Evolutionary conservation across 2,797 vertebrate genomes (phyloP), one percentile per base, ranked within the genome.

Genomic region (Leptodactylus fallax): DNA sequence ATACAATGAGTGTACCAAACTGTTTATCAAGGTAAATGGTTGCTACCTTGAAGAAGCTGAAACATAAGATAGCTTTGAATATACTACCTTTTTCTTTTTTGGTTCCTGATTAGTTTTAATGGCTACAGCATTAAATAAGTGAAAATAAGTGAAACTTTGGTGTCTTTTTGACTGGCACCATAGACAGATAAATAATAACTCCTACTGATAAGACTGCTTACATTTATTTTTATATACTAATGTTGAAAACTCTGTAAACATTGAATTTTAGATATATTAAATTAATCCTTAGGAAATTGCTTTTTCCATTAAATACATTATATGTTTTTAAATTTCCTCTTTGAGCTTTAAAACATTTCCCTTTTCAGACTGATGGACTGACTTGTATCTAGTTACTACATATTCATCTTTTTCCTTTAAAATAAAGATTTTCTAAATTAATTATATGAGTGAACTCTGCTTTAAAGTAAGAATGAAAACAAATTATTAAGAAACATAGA

Each of bases 381-480:
- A 69, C 23, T 71, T 55, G 47, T 36, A 55, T 27, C n/a, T 27
- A 55, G 76, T 56, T 56, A 36, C 36, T 53, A 13, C 12, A 3
- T 27, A 25, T 16, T 79, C 36, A 79, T 9, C 8, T n/a, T n/a
- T 67, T 45, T 84, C 10, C 61, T 69, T 69, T 53, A 19, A 65
- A 58, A 55, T 21, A 0, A 45, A 7, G 27, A 56, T 72, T 55
- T 81, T 83, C 9, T 83, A 12, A 71, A 72, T 47, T 0, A 56
- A 72, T 60, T 60, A 7, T 84, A n/a, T n/a, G 7, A 23, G 47
- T 45, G 17, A 83, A 71, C 25, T 83, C 17, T 53, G 19, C n/a
- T 82, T 69, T 58, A 56, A 83, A 71, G 47, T 6, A 55, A 82
- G 21, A 71, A 67, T 19, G 47, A 82, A 71, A 36, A 71, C 49